Base-by-base conservation (phyloP, 2,797 vertebrate species). In the Rachycentron canadum region DNA sequence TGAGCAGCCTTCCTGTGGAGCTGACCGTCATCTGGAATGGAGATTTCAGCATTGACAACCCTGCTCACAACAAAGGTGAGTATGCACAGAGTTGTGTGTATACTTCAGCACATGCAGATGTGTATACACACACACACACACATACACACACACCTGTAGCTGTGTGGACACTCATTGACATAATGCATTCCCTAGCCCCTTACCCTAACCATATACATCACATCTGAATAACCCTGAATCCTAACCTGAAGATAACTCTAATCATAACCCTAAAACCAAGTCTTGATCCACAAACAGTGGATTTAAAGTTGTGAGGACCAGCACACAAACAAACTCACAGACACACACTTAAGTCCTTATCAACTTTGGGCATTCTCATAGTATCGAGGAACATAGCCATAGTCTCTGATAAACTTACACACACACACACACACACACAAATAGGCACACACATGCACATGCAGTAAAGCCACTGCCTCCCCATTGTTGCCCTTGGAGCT, bases 11-110 rank as follows among this genome's bases (percentile, higher is more conserved):
- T 88, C 97, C 97, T 0, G 97, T 99, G 90, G 97, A 98, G 87
- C 92, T 99, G 94, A 98, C 95, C 0, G 98, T 99, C 7, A 97
- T 99, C 92, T 99, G 98, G 98, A 99, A 99, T 2, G 98, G 97
- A 82, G 96, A 99, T 94, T 99, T 99, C 94, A 99, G 95, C 95
- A 99, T 99, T 17, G 98, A 99, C 94, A 99, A 99, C 94, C 98
- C 98, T 0, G 96, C 97, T 59, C 95, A 97, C 92, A 99, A 97
- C 91, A 98, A 97, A 98, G 97, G 98, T 99, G 93, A 92, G 90
- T 11, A 23, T 25, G 28, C 60, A 53, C 26, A 40, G 19, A n/a
- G 16, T 0, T 43, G 9, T 16, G 10, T 45, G 6, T 52, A 55
- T 40, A 30, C 25, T 38, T 26, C 38, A 2, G n/a, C 23, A 4